Evolutionary conservation across 2,797 vertebrate species (phyloP).

Genomic region (Eurystomus glaucurus): DNA sequence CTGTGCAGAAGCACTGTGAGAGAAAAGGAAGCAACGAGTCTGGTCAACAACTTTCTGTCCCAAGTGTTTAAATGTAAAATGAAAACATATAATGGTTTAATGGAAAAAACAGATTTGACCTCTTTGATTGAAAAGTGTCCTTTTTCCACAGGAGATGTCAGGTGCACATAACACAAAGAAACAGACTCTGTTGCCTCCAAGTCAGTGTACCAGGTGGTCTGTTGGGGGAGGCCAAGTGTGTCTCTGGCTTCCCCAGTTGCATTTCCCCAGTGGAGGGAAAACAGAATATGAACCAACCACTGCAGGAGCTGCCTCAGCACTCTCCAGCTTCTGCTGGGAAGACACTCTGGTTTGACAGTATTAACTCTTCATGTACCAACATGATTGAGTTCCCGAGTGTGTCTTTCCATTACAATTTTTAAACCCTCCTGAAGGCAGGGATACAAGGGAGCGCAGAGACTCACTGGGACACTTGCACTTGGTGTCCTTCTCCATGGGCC

Average conservation of each 20-base stretch:
- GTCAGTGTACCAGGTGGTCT: neutral
- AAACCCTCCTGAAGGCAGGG: neutral
- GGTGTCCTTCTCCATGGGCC: neutral
- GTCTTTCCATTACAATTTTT: neutral
- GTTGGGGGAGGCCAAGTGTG: no score
- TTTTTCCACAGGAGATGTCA: neutral
- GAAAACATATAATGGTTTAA: neutral
- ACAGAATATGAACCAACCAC: neutral
- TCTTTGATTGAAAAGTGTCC: neutral
- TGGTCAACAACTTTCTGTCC: neutral
- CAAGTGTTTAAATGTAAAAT: neutral
- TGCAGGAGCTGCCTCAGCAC: neutral
- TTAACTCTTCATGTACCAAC: neutral
- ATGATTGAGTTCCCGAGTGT: neutral
- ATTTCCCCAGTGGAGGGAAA: neutral
- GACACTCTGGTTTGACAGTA: neutral
- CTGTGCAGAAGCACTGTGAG: neutral
- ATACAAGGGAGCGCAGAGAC: neutral
- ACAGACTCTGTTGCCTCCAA: neutral
- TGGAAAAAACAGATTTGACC: neutral
- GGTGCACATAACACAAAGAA: neutral
- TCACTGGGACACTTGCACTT: neutral
- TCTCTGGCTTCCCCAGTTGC: neutral
- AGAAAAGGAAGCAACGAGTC: neutral
- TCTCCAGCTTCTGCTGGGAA: neutral